Conservation (phyloP, 2,888 invertebrate species). For the Lasioglossum villosulum region DNA sequence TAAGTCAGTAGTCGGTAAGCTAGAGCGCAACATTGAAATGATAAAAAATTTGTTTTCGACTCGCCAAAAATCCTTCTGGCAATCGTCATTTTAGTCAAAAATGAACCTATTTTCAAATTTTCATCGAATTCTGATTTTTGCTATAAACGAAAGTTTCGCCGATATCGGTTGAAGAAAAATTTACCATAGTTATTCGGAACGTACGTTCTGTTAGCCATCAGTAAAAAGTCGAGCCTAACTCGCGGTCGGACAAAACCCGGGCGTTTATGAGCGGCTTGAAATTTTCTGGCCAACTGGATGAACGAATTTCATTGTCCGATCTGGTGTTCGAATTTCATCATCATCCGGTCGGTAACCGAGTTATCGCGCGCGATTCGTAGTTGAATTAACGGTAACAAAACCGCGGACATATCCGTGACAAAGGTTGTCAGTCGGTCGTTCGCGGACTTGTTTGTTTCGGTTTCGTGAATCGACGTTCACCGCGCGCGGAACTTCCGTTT, state of each 20-base stretch:
- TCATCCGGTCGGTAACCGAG: conserved; percentile 25
- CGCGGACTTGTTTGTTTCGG: conserved; percentile 36
- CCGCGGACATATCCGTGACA: conserved; percentile 55
- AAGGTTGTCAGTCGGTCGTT: conserved; percentile 47
- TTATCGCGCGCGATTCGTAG: conserved; percentile 16
- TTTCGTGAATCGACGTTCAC: conserved; percentile 36
- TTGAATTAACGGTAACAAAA: conserved; percentile 45
- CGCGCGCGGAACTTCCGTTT: conserved; percentile 59
- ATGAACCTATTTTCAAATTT: too few relatives aligned
- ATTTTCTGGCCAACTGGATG: background rate
- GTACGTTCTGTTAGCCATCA: background rate
- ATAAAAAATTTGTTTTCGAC: too few relatives aligned
- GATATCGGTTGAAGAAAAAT: too few relatives aligned
- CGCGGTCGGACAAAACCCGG: background rate
- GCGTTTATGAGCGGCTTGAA: background rate
- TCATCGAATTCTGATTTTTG: too few relatives aligned
- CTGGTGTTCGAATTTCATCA: conserved; percentile 14
- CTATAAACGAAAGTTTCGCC: too few relatives aligned
- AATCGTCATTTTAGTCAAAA: too few relatives aligned
- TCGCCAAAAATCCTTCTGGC: too few relatives aligned
- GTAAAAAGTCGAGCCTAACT: background rate
- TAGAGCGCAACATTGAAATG: too few relatives aligned
- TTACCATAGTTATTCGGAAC: background rate
- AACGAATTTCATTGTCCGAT: conserved; percentile 3
- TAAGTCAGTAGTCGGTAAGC: too few relatives aligned